Conservation (phyloP, 1,140 invertebrate genomes). For the Hydropsyche tenuis region DNA sequence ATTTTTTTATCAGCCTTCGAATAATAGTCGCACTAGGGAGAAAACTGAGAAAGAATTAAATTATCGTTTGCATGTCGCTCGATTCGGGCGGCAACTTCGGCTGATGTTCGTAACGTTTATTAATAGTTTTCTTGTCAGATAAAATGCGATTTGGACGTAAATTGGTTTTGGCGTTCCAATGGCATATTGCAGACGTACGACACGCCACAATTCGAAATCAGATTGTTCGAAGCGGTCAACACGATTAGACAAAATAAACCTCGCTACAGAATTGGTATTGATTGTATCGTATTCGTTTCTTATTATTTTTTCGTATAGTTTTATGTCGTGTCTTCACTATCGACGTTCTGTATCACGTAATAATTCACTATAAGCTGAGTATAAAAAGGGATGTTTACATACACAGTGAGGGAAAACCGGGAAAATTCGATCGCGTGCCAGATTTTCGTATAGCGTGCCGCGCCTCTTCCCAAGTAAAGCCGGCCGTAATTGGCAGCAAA, state of each 20-base stretch:
- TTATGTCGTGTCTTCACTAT: no score
- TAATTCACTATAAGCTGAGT: no score
- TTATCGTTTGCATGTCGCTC: conserved; percentile 22
- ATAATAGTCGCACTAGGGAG: background rate
- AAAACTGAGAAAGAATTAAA: conserved; percentile 24
- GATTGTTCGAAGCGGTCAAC: no score
- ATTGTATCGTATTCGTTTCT: no score
- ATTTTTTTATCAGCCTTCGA: conserved; percentile 12
- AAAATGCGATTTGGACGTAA: conserved; percentile 11
- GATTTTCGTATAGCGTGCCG: conserved; percentile 16
- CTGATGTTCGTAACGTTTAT: background rate
- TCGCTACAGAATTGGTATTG: no score
- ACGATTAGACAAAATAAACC: no score
- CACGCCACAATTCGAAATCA: no score
- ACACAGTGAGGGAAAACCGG: background rate
- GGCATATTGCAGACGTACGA: no score
- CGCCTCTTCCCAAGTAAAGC: conserved; percentile 13
- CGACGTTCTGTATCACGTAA: no score
- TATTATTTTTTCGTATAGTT: no score
- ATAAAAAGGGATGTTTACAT: conserved; percentile 13
- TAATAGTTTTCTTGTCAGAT: conserved; percentile 24
- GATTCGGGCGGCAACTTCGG: background rate
- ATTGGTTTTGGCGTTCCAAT: background rate
- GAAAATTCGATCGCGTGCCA: conserved; percentile 22
- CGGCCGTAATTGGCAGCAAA: conserved; percentile 15